phyloP scores from a whole-genome alignment of 1,140 invertebrate genomes.

The Orchestia grillus region DNA sequence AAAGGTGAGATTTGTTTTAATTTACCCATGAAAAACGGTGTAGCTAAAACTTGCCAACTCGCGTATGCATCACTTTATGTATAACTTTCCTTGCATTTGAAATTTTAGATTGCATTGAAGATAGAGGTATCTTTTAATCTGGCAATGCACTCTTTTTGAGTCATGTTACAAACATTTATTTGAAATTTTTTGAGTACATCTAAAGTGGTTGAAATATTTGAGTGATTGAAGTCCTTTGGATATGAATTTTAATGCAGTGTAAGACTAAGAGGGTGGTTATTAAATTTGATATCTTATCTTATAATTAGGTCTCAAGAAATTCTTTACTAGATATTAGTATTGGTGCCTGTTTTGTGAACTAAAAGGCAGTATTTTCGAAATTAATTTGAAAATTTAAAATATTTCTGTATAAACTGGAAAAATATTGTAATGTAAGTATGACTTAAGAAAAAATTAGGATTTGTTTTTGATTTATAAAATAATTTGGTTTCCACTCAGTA shows the following conservation, averaged over 20 bases:
- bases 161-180: not conserved
- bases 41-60: not conserved
- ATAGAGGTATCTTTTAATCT: not conserved
- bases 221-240: not conserved
- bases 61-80: not conserved
- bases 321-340: not conserved
- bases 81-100: not conserved
- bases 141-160: not conserved
- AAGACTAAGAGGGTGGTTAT: too few relatives aligned
- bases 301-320: not conserved
- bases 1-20: not conserved
- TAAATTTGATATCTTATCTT: not conserved
- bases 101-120: not conserved
- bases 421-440: too few relatives aligned
- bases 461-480: too few relatives aligned
- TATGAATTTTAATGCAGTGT: not conserved
- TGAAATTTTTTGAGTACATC: not conserved
- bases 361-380: too few relatives aligned
- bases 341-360: not conserved
- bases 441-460: too few relatives aligned
- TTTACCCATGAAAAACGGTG: not conserved
- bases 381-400: too few relatives aligned
- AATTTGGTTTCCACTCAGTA: too few relatives aligned
- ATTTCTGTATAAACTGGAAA: too few relatives aligned
- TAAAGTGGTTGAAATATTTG: not conserved